Evolutionary conservation across 2,888 invertebrate genomes (phyloP), one percentile per base, ranked within the genome.

Genomic region (Melipona beecheii): DNA sequence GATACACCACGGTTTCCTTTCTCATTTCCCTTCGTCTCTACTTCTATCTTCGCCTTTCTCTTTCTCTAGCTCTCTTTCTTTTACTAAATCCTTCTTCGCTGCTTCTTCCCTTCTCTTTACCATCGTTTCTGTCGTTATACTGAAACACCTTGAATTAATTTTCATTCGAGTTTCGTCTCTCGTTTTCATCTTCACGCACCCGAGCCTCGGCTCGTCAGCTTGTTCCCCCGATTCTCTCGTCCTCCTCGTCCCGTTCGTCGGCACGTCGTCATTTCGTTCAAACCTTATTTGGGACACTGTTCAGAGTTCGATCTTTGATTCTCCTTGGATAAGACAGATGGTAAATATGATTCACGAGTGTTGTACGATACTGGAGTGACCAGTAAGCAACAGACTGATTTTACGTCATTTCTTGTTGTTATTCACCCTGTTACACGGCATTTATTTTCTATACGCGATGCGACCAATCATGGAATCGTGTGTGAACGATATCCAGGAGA

Each of bases 1-100:
- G 86, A 83, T 89, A 86, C 86, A 89, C 84, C 83, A 81, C 88
- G 81, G 72, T 69, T 76, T 76, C 74, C 75, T 81, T 54, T 84
- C 73, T 75, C 50, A 76, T 72, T 86, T 50, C 83, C 75, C 74
- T 72, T 79, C 24, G 65, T 71, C 50, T 66, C 78, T 54, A 65
- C 66, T 77, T 81, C 19, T 54, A 65, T 64, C 50, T 52, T 73
- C 31, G 31, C n/a, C 64, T 75, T 21, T 78, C 65, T 64, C 15
- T 76, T 58, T 56, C 43, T 60, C 36, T 64, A 19, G 27, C 27
- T 62, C 13, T 71, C 58, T 69, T 50, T 56, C 31, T 24, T 69
- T 71, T 19, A n/a, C n/a, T 68, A 15, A 65, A 36, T 49, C 17
- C 78, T 49, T 66, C 13, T n/a, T 75, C 27, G 2, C 74, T 11